Evolutionary conservation across 2,888 invertebrate genomes (phyloP).

Genomic region (Panopea generosa): DNA sequence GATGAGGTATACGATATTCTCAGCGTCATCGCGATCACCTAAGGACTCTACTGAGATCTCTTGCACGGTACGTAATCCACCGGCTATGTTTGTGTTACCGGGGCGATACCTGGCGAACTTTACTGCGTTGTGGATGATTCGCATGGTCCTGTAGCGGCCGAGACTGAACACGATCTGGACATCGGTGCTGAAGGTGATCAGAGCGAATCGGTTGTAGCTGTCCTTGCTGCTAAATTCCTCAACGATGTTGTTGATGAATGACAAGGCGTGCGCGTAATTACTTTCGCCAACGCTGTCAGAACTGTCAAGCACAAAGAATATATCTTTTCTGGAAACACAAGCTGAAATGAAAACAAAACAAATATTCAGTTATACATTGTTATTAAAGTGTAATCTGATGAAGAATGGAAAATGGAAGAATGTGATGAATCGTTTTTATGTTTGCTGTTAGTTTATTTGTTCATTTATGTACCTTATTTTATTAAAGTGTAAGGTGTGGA

Average conservation of each 20-base stretch:
- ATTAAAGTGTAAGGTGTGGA: too few relatives aligned
- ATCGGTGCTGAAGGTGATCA: slow-evolving; percentile 75
- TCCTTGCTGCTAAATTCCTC: slow-evolving; percentile 69
- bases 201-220: slow-evolving; percentile 71
- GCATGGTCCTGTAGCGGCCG: slow-evolving; percentile 64
- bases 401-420: too few relatives aligned
- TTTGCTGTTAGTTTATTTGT: too few relatives aligned
- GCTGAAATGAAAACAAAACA: slow-evolving; percentile 59
- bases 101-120: slow-evolving; percentile 71
- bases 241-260: slow-evolving; percentile 66
- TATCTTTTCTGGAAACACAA: slow-evolving; percentile 73
- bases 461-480: too few relatives aligned
- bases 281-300: slow-evolving; percentile 73
- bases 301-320: slow-evolving; percentile 78
- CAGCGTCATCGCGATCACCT: slow-evolving; percentile 70
- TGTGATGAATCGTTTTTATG: too few relatives aligned
- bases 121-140: slow-evolving; percentile 64
- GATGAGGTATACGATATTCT: slow-evolving; percentile 74
- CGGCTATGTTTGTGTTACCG: slow-evolving; percentile 80
- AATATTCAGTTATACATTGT: neutral
- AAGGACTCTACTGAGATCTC: slow-evolving; percentile 62
- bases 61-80: slow-evolving; percentile 69
- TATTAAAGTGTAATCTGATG: neutral
- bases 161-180: slow-evolving; percentile 76
- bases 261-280: slow-evolving; percentile 71